Conservation (phyloP, 2,797 vertebrate genomes). For the Mormyrops boulengeri region DNA sequence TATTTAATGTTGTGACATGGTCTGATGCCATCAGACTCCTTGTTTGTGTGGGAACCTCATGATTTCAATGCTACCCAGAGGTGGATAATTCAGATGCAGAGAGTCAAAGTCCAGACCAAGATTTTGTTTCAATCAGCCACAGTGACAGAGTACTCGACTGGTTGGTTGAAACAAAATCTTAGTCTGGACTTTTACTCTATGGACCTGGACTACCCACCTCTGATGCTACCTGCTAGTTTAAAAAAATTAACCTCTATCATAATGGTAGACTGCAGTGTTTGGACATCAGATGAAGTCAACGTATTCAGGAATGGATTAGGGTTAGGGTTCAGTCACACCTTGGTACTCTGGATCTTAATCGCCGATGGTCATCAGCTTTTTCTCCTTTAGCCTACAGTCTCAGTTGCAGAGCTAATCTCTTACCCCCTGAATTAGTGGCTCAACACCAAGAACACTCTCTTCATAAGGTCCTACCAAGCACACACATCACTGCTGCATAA, state of each 20-base stretch:
- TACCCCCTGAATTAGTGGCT: not conserved
- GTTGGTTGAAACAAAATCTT: not conserved
- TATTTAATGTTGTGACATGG: not conserved
- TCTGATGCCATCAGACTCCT: not conserved
- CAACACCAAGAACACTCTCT: not conserved
- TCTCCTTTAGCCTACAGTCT: not conserved
- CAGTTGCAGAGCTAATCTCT: not conserved
- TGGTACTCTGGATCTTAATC: not conserved
- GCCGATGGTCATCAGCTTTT: not conserved
- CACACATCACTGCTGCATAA: not conserved
- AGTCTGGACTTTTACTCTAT: not conserved
- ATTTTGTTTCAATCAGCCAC: not conserved
- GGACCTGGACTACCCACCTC: not conserved
- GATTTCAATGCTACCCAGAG: not conserved
- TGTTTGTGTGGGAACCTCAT: not conserved
- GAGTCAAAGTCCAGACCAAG: not conserved
- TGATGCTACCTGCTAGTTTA: not conserved
- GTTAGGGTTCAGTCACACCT: not conserved
- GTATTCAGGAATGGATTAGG: not conserved
- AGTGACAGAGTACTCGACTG: not conserved
- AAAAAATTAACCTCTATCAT: not conserved
- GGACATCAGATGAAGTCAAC: not conserved
- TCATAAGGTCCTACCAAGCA: not conserved
- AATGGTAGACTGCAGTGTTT: not conserved
- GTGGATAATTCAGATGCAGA: not conserved